These are phyloP conservation scores for Macaca fascicularis DNA, from an alignment of 2,113 vertebrate genomes.

Conservation along the genomic window DNA sequence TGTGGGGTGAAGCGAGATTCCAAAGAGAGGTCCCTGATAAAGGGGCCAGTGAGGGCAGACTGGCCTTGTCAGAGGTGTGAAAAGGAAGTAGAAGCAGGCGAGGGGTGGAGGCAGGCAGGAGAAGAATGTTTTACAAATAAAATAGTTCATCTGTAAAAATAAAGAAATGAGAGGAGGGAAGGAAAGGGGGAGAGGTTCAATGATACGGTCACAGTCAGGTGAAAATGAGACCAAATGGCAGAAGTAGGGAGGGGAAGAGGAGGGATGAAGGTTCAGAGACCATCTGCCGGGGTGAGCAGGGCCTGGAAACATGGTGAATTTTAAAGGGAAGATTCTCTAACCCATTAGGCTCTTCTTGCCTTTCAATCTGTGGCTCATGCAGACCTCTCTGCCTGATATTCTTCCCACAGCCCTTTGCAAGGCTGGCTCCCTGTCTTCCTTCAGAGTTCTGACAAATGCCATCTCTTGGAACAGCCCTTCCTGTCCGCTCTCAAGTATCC, in stretches of 20 bases:
- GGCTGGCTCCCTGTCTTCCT: background rate
- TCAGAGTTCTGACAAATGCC: background rate
- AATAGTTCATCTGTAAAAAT: background rate
- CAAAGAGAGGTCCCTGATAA: background rate
- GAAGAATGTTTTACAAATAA: background rate
- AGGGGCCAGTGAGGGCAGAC: background rate
- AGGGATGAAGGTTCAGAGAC: background rate
- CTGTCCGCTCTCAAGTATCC: rapidly evolving
- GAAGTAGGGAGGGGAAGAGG: background rate
- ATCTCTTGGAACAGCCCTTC: background rate
- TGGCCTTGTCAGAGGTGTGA: background rate
- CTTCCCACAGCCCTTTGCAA: background rate
- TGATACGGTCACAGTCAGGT: background rate
- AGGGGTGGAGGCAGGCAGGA: background rate
- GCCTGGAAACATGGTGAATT: background rate
- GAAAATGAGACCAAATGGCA: background rate
- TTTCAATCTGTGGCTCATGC: too few species aligned
- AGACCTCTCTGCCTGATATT: background rate
- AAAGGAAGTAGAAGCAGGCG: background rate
- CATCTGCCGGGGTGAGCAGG: too few species aligned
- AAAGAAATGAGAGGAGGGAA: background rate
- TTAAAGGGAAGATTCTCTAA: background rate
- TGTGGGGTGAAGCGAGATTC: background rate
- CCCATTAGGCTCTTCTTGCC: background rate
- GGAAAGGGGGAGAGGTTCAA: background rate